These are phyloP conservation scores for Plectropomus leopardus DNA, from an alignment of 2,113 vertebrate species.

Conservation along the genomic window DNA sequence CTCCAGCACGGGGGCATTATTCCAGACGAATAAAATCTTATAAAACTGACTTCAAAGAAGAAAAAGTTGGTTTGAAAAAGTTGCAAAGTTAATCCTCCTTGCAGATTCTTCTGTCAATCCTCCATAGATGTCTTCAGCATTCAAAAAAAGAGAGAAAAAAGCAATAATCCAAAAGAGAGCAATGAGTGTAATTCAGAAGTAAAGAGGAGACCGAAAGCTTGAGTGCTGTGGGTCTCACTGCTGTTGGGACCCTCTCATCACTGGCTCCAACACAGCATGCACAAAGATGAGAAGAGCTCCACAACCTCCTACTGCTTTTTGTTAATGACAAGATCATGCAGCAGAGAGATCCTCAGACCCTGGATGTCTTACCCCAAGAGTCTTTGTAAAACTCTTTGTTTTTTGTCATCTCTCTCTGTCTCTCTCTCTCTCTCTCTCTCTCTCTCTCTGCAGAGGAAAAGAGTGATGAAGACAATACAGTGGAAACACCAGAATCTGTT, in stretches of 20 bases:
- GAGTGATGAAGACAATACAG: slow-evolving; percentile 26
- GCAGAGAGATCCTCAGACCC: slow-evolving; percentile 40
- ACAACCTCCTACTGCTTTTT: slow-evolving; percentile 41
- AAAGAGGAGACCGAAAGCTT: slow-evolving; percentile 44
- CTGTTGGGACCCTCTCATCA: slow-evolving; percentile 59
- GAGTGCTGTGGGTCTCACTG: slow-evolving; percentile 50
- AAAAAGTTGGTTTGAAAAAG: neutral
- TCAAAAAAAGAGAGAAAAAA: too few relatives aligned
- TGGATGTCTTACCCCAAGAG: slow-evolving; percentile 34
- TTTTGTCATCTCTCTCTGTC: slow-evolving; percentile 22
- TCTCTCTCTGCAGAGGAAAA: slow-evolving; percentile 1
- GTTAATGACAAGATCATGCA: slow-evolving; percentile 51
- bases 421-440: slow-evolving; percentile 22
- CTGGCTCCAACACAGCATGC: slow-evolving; percentile 17
- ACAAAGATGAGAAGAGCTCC: slow-evolving; percentile 46
- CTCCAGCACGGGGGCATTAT: slow-evolving; percentile 77
- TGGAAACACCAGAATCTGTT: slow-evolving; percentile 21
- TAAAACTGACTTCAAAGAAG: slow-evolving; percentile 3
- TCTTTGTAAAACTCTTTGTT: slow-evolving; percentile 32
- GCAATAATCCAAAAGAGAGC: slow-evolving; percentile 54
- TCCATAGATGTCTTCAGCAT: slow-evolving; percentile 22
- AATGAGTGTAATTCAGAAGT: slow-evolving; percentile 34
- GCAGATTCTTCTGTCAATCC: slow-evolving; percentile 39
- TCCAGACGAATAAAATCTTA: slow-evolving; percentile 45
- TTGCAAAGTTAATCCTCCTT: slow-evolving; percentile 40